phyloP scores from a whole-genome alignment of 2,113 vertebrate genomes.

The Pachycephala philippinensis region DNA sequence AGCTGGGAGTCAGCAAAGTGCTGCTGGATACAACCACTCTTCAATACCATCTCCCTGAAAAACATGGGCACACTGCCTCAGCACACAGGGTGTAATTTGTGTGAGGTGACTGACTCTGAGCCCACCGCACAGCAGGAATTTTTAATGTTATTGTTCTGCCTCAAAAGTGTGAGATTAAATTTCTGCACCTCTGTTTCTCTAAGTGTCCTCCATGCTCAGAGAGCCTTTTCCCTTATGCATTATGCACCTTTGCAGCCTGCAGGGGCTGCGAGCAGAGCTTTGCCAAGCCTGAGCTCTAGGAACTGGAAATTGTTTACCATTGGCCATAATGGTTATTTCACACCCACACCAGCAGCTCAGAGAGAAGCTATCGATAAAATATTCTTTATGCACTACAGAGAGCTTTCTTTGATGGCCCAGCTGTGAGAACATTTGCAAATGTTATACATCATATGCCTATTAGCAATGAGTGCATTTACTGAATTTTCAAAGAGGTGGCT shows the following conservation, averaged over 20 bases:
- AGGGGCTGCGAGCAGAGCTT: neutral
- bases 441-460: neutral
- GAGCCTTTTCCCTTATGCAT: neutral
- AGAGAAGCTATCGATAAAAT: slow-evolving; percentile 1
- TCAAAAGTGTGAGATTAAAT: neutral
- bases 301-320: neutral
- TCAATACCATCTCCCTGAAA: neutral
- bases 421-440: slow-evolving; percentile 8
- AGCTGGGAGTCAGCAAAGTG: slow-evolving; percentile 2
- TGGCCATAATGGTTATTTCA: neutral
- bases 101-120: neutral
- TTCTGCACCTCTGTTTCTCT: neutral
- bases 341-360: neutral
- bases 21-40: slow-evolving; percentile 18
- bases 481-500: neutral
- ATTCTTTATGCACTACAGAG: neutral
- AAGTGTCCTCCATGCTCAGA: neutral
- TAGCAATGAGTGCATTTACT: neutral
- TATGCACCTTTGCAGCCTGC: neutral
- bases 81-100: neutral
- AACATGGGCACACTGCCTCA: neutral
- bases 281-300: neutral
- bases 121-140: neutral
- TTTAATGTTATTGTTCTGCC: slow-evolving; percentile 18
- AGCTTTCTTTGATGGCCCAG: neutral